These are phyloP conservation scores for Oikopleura dioica DNA, from an alignment of 23 tunicate species.

Conservation along the genomic window DNA sequence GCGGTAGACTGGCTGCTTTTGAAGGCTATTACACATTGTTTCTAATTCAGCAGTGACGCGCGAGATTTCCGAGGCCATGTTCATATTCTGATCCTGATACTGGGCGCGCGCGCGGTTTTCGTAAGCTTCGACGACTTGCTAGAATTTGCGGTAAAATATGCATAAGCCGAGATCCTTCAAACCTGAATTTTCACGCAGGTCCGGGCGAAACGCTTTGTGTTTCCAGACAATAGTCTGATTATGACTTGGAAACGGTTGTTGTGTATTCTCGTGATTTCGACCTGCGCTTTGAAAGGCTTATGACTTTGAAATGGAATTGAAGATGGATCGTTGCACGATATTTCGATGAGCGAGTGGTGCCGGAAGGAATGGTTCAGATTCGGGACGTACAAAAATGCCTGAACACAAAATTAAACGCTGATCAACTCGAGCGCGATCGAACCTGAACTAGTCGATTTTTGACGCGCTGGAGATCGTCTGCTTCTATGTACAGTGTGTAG, in stretches of 20 bases:
- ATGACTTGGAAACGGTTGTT: constrained; percentile 2
- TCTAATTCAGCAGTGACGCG: neutral
- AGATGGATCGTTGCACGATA: neutral
- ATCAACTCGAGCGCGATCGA: neutral
- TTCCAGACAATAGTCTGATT: neutral
- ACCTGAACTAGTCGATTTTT: constrained; percentile 9
- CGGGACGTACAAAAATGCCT: constrained; percentile 7
- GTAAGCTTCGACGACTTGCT: neutral
- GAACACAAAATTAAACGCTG: neutral
- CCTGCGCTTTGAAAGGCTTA: neutral
- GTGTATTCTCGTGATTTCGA: neutral
- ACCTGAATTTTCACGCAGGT: constrained; percentile 5
- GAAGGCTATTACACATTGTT: constrained; percentile 1
- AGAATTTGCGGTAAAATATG: neutral
- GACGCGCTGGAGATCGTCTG: neutral
- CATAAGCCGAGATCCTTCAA: neutral
- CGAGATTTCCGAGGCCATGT: neutral
- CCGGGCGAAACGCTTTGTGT: constrained; percentile 1
- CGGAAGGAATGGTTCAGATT: neutral
- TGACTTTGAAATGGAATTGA: constrained; percentile 7
- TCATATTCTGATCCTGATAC: constrained; percentile 10
- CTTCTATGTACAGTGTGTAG: neutral
- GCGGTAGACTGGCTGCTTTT: neutral
- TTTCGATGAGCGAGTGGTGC: neutral
- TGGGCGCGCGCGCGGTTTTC: no score